These are phyloP conservation scores for Ammodramus savannarum DNA, from an alignment of 2,113 vertebrate species.

Conservation along the genomic window DNA sequence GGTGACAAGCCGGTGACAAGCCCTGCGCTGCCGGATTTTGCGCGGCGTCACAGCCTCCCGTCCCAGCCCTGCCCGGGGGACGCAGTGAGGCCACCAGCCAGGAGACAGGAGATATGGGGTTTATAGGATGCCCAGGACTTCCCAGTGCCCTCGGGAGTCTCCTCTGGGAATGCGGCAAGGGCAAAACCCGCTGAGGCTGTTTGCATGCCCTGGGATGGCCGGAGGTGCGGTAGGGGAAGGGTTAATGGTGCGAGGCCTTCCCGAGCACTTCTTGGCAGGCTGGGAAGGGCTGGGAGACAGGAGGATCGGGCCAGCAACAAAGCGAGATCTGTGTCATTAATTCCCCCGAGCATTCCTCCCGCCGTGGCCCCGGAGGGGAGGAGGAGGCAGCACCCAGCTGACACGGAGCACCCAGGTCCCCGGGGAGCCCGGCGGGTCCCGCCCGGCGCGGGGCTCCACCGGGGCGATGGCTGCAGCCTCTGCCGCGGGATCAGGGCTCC, in stretches of 20 bases:
- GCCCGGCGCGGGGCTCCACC: neutral
- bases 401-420: neutral
- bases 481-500: neutral
- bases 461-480: neutral
- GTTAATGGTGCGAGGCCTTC: slow-evolving; percentile 47
- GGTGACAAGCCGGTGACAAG: neutral
- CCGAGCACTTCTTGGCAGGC: slow-evolving; percentile 55
- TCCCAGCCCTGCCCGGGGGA: neutral
- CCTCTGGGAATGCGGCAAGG: neutral
- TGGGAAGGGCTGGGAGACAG: slow-evolving; percentile 20
- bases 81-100: neutral
- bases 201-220: neutral
- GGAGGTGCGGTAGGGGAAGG: neutral
- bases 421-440: neutral
- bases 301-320: slow-evolving; percentile 60
- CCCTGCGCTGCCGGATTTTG: neutral
- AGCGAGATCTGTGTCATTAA: slow-evolving; percentile 64
- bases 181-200: neutral
- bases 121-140: neutral
- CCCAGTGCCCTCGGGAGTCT: neutral
- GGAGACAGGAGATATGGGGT: neutral
- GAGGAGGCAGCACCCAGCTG: slow-evolving; percentile 29
- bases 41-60: rapidly evolving
- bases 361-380: neutral
- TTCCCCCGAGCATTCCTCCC: slow-evolving; percentile 55